Evolutionary conservation across 2,888 invertebrate species (phyloP).

Genomic region (Pristionchus fissidentatus): DNA sequence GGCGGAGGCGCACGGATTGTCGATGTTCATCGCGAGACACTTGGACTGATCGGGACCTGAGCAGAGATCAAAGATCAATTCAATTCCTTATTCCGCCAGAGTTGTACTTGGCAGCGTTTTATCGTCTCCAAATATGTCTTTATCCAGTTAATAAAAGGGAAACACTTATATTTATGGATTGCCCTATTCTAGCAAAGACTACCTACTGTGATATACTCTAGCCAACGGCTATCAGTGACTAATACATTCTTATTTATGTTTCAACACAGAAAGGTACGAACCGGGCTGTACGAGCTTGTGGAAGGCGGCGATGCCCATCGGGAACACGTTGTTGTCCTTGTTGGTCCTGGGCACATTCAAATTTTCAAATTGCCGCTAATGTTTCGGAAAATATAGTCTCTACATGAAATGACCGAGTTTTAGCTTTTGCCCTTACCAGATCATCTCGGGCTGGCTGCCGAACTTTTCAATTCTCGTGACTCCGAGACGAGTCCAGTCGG

Average conservation of each 20-base stretch:
- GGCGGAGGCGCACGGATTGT: constrained; percentile 72
- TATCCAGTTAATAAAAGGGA: too few relatives aligned
- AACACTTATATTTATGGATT: too few relatives aligned
- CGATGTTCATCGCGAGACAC: constrained; percentile 66
- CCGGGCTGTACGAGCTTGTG: constrained; percentile 46
- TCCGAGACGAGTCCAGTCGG: constrained; percentile 85
- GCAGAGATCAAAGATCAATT: constrained; percentile 20
- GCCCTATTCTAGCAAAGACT: too few relatives aligned
- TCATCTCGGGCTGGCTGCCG: constrained; percentile 67
- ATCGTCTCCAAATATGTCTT: too few relatives aligned
- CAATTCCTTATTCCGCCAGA: too few relatives aligned
- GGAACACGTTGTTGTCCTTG: constrained; percentile 74
- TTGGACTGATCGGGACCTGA: constrained; percentile 17
- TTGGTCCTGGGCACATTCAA: constrained; percentile 57
- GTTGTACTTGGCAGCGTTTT: too few relatives aligned
- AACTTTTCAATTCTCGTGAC: constrained; percentile 74
- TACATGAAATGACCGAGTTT: neutral
- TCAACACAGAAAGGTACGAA: neutral
- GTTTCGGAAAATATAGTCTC: neutral
- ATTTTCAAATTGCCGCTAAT: constrained; percentile 30
- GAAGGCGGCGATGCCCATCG: constrained; percentile 74
- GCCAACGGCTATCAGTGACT: too few relatives aligned
- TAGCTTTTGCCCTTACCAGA: constrained; percentile 60
- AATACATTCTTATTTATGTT: neutral
- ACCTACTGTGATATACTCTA: too few relatives aligned